A percentile compares a stretch with the other conserved stretches of the same genome.
Conservation (phyloP, 2,113 vertebrate genomes). For the Saimiri boliviensis region DNA sequence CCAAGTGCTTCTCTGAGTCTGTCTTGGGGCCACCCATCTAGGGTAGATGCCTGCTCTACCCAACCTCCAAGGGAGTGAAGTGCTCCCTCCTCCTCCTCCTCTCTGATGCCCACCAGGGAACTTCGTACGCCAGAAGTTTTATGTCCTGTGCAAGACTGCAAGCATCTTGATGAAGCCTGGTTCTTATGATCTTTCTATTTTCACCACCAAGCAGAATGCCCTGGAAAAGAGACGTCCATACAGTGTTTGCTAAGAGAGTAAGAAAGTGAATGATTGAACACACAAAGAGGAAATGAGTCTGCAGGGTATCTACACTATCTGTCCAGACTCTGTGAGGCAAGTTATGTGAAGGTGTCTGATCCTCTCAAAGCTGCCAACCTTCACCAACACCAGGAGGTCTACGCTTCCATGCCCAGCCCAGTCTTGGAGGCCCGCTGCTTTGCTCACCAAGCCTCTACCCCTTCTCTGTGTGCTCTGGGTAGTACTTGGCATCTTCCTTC, state of each 20-base stretch:
- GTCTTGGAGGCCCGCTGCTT: neutral
- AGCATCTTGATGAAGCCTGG: neutral
- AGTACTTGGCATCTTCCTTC: neutral
- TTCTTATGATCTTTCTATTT: neutral
- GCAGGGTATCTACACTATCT: too few species aligned
- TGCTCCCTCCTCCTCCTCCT: neutral
- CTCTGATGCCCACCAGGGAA: neutral
- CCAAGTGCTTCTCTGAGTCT: neutral
- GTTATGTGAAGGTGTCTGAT: neutral
- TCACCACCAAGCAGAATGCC: neutral
- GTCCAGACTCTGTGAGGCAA: neutral
- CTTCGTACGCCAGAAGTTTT: neutral
- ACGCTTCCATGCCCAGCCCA: neutral
- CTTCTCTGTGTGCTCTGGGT: neutral
- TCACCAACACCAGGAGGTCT: neutral
- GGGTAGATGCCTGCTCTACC: fast-evolving
- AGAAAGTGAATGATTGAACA: neutral
- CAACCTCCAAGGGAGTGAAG: neutral
- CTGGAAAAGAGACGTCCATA: neutral
- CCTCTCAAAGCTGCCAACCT: neutral
- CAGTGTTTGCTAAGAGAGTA: neutral
- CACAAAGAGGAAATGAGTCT: neutral
- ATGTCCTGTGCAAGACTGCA: neutral
- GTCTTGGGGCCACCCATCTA: neutral
- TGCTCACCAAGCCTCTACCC: neutral